These are phyloP conservation scores for Scomber japonicus DNA, from an alignment of 2,113 vertebrate genomes.

Conservation along the genomic window DNA sequence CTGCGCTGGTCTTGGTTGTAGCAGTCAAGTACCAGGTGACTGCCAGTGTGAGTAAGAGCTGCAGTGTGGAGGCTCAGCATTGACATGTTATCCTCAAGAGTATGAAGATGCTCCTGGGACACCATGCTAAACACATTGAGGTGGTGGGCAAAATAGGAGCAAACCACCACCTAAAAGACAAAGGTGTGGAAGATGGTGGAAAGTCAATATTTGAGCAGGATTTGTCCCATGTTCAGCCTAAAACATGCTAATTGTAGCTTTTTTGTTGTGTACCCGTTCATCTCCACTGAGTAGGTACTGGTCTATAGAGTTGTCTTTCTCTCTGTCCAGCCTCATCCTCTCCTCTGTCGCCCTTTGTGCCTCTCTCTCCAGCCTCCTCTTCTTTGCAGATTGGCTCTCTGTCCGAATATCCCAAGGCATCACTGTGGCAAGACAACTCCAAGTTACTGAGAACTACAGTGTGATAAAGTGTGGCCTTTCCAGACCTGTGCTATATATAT, in stretches of 20 bases:
- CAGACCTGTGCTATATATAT: no score
- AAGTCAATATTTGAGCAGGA: no score
- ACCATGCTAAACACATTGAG: constrained; percentile 72
- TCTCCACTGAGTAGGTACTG: constrained; percentile 80
- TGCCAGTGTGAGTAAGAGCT: constrained; percentile 65
- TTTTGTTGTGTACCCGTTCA: constrained; percentile 67
- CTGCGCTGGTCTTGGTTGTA: constrained; percentile 71
- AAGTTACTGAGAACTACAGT: neutral
- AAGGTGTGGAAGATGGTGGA: neutral
- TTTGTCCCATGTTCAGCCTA: no score
- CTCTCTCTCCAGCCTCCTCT: constrained; percentile 60
- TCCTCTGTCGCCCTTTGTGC: constrained; percentile 64
- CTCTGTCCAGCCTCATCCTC: constrained; percentile 53
- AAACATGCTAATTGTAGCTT: neutral
- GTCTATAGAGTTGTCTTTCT: constrained; percentile 75
- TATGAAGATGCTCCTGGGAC: constrained; percentile 66
- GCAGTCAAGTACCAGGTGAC: constrained; percentile 71
- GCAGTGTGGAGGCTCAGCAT: constrained; percentile 72
- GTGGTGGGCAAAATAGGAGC: constrained; percentile 75
- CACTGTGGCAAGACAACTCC: constrained; percentile 2
- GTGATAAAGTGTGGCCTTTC: no score
- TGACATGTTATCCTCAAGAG: constrained; percentile 72
- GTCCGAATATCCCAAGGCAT: constrained; percentile 75
- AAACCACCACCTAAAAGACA: constrained; percentile 63
- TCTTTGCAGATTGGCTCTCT: constrained; percentile 75